phyloP scores from a whole-genome alignment of 1,140 invertebrate species.

The Aphaenogaster rudis region DNA sequence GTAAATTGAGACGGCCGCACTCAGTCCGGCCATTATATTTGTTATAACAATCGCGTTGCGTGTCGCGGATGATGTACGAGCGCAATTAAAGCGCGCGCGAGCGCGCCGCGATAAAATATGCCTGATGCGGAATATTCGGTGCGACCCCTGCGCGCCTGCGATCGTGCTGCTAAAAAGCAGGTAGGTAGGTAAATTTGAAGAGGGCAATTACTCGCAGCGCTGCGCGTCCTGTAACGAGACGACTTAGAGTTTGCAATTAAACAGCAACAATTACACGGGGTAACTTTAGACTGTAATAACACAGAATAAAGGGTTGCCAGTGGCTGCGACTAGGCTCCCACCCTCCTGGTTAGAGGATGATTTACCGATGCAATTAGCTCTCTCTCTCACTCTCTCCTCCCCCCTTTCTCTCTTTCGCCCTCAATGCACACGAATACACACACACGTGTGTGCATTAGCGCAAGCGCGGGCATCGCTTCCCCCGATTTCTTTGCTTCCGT shows the following conservation, averaged over 20 bases:
- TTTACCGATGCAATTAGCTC: constrained; percentile 87
- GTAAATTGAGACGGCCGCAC: constrained; percentile 49
- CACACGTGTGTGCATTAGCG: constrained; percentile 32
- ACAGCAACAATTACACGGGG: constrained; percentile 88
- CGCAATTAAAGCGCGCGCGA: constrained; percentile 58
- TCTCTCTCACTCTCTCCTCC: constrained; percentile 56
- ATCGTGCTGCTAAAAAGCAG: constrained; percentile 73
- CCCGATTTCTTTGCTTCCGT: constrained; percentile 70
- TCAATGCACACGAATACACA: constrained; percentile 8
- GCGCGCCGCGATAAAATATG: constrained; percentile 53
- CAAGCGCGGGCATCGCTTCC: constrained; percentile 27
- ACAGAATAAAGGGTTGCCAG: constrained; percentile 87
- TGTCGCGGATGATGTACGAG: constrained; percentile 55
- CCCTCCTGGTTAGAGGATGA: constrained; percentile 86
- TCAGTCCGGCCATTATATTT: constrained; percentile 41
- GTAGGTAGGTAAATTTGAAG: constrained; percentile 72
- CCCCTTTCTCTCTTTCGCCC: constrained; percentile 7
- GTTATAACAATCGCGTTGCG: constrained; percentile 60
- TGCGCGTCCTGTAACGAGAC: constrained; percentile 81
- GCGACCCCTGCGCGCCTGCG: constrained; percentile 37
- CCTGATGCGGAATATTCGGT: constrained; percentile 63
- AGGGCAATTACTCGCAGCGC: constrained; percentile 77
- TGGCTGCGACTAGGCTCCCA: constrained; percentile 82
- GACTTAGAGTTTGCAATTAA: constrained; percentile 87
- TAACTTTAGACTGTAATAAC: constrained; percentile 88